These are phyloP conservation scores for Asarcornis scutulata DNA, from an alignment of 2,113 vertebrate genomes.

Conservation along the genomic window DNA sequence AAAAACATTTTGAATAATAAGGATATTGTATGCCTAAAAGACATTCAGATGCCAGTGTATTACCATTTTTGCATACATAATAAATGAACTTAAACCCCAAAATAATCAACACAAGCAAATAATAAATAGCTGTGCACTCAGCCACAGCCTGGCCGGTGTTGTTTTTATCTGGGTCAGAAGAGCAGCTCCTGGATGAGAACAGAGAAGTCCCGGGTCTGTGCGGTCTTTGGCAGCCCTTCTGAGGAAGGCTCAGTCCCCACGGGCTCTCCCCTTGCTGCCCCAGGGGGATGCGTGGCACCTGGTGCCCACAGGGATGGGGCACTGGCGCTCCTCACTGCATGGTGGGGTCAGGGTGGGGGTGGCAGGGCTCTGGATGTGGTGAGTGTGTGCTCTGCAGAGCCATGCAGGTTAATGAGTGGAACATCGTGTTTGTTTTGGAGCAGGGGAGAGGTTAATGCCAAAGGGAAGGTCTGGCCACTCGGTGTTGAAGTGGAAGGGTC, in stretches of 20 bases:
- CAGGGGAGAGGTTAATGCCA: not conserved
- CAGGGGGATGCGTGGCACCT: no score
- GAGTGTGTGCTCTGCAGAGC: not conserved
- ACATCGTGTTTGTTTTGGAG: not conserved
- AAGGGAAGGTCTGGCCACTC: accelerated
- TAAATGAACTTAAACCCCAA: slow-evolving; percentile 56
- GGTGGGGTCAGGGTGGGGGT: accelerated
- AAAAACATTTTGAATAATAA: slow-evolving; percentile 74
- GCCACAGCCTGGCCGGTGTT: not conserved
- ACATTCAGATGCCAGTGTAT: slow-evolving; percentile 66
- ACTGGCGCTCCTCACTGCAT: accelerated
- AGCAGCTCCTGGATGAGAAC: not conserved
- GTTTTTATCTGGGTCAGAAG: not conserved
- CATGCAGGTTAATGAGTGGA: accelerated
- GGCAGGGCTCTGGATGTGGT: not conserved
- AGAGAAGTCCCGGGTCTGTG: not conserved
- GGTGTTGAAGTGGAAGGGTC: accelerated
- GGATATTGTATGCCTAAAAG: slow-evolving; percentile 75
- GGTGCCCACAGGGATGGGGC: no score
- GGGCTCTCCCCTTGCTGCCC: no score
- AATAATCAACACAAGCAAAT: slow-evolving; percentile 55
- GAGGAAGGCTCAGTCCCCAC: accelerated
- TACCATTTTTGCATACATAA: slow-evolving; percentile 75
- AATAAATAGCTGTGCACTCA: slow-evolving; percentile 14
- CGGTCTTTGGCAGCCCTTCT: not conserved